Evolutionary conservation across 2,797 vertebrate genomes (phyloP), one percentile per base, ranked within the genome.

Genomic region (Macrochelys suwanniensis): DNA sequence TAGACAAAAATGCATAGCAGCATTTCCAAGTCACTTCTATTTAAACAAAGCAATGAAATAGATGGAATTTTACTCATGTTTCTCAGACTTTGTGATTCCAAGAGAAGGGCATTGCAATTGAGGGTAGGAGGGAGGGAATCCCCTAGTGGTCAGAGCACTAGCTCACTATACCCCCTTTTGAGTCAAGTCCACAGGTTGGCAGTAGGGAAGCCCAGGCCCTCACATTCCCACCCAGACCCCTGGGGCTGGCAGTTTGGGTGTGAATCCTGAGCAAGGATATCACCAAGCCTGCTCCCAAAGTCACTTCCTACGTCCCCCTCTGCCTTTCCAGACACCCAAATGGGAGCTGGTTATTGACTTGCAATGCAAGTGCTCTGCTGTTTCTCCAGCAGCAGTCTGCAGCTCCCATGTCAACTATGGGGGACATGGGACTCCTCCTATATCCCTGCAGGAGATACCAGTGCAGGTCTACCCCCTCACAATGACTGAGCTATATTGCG

Each of bases 11-110:
- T 28, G 59, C 33, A 53, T 47, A 23, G 37, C 25, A 57, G 5
- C 37, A 76, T 87, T 89, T 68, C 82, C 47, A 50, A 78, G 68
- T 96, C 82, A 94, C 53, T 45, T 65, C 19, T 57, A 28, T 96
- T 97, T 97, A 91, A 80, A 96, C 84, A 91, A 95, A 95, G 92
- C 76, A 92, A 78, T 19, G 76, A 82, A 79, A 57, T n/a, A 54
- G 57, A 85, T 57, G 17, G 0, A 1, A 89, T 88, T 97, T 97
- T 92, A 94, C 95, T 96, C 90, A 84, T 65, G 88, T 95, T 93
- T 94, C 86, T 97, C 89, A 88, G 82, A 95, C 57, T 50, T 45
- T 86, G 15, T 86, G 85, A 87, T 79, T 92, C 92, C 87, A 84
- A 94, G 90, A 90, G 85, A 88, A 54, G 95, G 95, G 84, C 57